Percentiles rank a stretch among this genome's conserved stretches.
Evolutionary conservation across 2,113 vertebrate genomes (phyloP).

Genomic region (Boulengeromyrus knoepffleri): DNA sequence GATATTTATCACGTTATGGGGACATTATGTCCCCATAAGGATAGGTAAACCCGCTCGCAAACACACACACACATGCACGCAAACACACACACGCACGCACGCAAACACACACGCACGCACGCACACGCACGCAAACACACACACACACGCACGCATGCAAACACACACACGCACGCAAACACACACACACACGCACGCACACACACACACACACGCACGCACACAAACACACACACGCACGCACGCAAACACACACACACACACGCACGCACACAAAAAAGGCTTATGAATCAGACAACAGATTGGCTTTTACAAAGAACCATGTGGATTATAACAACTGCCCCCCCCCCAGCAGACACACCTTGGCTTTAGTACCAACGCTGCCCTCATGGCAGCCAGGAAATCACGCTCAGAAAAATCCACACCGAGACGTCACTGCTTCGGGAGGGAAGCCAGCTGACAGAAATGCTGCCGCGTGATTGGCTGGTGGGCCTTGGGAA

Average conservation of each 20-base stretch:
- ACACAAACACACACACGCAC: too few species aligned
- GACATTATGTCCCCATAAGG: too few species aligned
- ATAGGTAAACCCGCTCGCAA: too few species aligned
- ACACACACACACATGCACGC: neutral
- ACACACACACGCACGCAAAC: too few species aligned
- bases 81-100: too few species aligned
- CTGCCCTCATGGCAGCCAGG: neutral
- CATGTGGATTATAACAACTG: neutral
- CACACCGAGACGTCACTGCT: neutral
- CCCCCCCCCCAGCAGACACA: neutral
- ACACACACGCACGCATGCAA: neutral
- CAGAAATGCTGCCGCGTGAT: neutral
- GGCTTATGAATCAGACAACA: neutral
- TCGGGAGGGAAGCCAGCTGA: neutral
- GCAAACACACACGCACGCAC: too few species aligned
- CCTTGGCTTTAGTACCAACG: neutral
- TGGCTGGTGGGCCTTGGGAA: slow-evolving; percentile 24
- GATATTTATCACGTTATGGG: too few species aligned
- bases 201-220: neutral
- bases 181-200: neutral
- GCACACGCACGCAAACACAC: neutral
- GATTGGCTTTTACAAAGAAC: neutral
- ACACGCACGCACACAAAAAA: neutral
- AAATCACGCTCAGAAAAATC: neutral
- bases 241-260: too few species aligned